Base-by-base conservation (phyloP, 2,797 vertebrate genomes). In the Petrocephalus sullivani region DNA sequence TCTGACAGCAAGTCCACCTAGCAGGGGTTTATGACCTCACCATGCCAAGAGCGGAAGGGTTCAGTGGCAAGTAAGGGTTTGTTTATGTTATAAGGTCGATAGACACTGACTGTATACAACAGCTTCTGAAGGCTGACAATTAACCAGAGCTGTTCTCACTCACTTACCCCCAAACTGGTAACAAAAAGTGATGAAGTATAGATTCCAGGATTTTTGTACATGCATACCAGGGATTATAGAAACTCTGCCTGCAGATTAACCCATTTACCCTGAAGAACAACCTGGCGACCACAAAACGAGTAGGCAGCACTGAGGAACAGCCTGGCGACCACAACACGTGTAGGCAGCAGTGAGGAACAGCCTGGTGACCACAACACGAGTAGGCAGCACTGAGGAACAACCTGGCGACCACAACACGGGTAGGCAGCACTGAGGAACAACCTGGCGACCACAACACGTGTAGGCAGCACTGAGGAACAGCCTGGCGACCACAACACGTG, bases 381-480 rank as follows among this genome's bases (percentile, higher is more conserved):
- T 1, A 28, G 28, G 28, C 28, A 28, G 1, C 28, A 28, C 28
- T 28, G 28, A 28, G 28, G 28, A 28, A 28, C 28, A 28, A 1
- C 28, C 28, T 28, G 28, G 28, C 1, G 28, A 28, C 28, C 28
- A 28, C 28, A 28, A 28, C 28, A 28, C 28, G 28, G 1, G 28
- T 28, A 28, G 28, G 28, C 28, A 28, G 28, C 1, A 1, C 28
- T 28, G 28, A 28, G 28, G 28, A 28, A 28, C 28, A 28, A 1
- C 28, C 28, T 28, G 28, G 28, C 0, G 37, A 46, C 33, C 37
- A 9, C 7, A 78, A 86, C 64, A 85, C 12, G 87, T 75, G 87
- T 86, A 67, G 88, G 89, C 88, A 91, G 90, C 89, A 89, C 67
- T 88, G 49, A 78, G 87, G 87, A 28, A 28, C 28, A 28, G 1